Percentiles rank a stretch among this genome's conserved stretches.
Conservation (phyloP, 2,797 vertebrate species). For the Tiaroga cobitis region DNA sequence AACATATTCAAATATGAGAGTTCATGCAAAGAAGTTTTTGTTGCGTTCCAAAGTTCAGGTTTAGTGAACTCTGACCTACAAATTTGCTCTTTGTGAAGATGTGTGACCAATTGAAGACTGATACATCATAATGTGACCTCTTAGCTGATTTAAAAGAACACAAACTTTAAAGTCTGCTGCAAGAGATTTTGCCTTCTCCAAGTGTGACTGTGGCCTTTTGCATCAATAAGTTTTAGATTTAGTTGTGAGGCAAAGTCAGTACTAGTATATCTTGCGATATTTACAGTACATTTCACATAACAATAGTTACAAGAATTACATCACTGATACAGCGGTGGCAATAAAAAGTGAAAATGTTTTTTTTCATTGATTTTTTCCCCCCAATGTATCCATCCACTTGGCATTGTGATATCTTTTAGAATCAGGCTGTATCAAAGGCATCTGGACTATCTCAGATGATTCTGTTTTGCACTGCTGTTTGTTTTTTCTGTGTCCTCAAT, state of each 20-base stretch:
- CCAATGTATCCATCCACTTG: neutral
- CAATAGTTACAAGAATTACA: neutral
- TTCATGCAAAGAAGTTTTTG: neutral
- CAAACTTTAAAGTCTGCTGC: neutral
- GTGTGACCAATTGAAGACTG: neutral
- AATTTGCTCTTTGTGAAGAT: neutral
- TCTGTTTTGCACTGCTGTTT: constrained; percentile 53
- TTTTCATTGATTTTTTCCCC: neutral
- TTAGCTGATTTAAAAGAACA: neutral
- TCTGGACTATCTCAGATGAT: constrained; percentile 34
- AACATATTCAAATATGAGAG: neutral
- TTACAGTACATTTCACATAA: neutral
- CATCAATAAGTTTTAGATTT: neutral
- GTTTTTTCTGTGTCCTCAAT: constrained; percentile 57
- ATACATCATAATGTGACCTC: too few species aligned
- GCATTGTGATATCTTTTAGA: neutral
- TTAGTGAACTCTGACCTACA: neutral
- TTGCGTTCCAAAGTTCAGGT: neutral
- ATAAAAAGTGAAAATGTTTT: neutral
- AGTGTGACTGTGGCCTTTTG: neutral
- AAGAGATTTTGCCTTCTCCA: neutral
- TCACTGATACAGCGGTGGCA: neutral
- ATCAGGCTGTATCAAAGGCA: constrained; percentile 34
- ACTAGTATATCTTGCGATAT: neutral
- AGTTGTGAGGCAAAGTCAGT: neutral